Conservation (phyloP, 2,888 invertebrate genomes). For the Subacronicta megacephala region DNA sequence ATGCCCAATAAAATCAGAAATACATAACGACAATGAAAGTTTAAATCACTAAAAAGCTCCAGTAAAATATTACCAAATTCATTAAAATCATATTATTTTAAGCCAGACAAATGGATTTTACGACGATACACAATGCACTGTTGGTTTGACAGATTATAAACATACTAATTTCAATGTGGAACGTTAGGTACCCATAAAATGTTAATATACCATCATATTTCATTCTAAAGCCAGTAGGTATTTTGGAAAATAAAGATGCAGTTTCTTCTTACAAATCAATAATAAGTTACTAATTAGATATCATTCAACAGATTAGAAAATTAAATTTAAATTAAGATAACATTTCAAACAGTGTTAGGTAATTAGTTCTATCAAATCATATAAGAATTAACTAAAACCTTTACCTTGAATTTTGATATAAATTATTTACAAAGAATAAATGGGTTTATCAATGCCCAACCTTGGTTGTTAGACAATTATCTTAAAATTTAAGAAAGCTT, state of each 20-base stretch:
- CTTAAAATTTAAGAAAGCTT: neutral
- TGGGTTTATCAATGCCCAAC: no score
- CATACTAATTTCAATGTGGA: neutral
- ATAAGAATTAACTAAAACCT: no score
- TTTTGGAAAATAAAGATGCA: neutral
- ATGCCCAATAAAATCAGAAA: no score
- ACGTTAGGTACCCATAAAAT: neutral
- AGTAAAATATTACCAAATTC: no score
- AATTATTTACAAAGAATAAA: no score
- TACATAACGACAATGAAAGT: neutral
- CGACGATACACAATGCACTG: neutral
- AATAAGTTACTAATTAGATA: no score
- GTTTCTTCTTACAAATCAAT: constrained; percentile 3
- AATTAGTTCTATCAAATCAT: no score
- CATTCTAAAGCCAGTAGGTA: neutral
- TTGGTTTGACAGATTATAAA: neutral
- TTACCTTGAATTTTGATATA: no score
- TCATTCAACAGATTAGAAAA: no score
- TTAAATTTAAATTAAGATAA: no score
- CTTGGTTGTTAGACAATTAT: no score
- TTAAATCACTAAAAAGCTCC: neutral
- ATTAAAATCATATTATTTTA: neutral
- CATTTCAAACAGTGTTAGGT: no score
- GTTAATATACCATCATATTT: neutral
- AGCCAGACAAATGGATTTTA: constrained; percentile 1